phyloP scores from a whole-genome alignment of 2,797 vertebrate species.

The Cephalopachus bancanus region DNA sequence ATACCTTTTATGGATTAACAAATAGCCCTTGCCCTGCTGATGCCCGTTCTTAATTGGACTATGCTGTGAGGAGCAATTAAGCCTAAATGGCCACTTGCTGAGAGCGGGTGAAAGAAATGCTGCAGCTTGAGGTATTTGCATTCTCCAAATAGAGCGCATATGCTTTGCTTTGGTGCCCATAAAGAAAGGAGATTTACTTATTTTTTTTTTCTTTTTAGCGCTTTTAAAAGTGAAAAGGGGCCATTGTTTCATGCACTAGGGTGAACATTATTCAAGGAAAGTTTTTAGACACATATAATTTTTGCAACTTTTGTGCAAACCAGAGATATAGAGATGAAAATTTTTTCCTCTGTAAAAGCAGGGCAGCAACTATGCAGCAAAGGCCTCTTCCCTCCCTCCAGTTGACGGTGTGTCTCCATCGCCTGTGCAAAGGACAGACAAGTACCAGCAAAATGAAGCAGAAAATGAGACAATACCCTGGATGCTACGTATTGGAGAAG shows the following conservation, averaged over 20 bases:
- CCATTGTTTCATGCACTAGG: slow-evolving; percentile 56
- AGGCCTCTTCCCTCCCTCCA: neutral
- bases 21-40: slow-evolving; percentile 85
- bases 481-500: neutral
- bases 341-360: slow-evolving; percentile 63
- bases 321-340: slow-evolving; percentile 44
- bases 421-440: slow-evolving; percentile 2
- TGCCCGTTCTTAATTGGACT: slow-evolving; percentile 87
- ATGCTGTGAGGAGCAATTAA: slow-evolving; percentile 87
- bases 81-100: slow-evolving; percentile 88
- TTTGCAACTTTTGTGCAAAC: slow-evolving; percentile 64
- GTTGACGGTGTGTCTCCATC: neutral
- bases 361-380: neutral
- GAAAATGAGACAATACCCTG: slow-evolving; percentile 56
- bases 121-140: slow-evolving; percentile 77
- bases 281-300: slow-evolving; percentile 59
- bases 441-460: slow-evolving; percentile 21
- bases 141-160: slow-evolving; percentile 82
- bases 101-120: slow-evolving; percentile 84
- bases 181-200: slow-evolving; percentile 78
- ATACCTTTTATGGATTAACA: slow-evolving; percentile 88
- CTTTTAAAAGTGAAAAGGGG: slow-evolving; percentile 72
- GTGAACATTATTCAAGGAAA: slow-evolving; percentile 66
- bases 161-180: slow-evolving; percentile 74
- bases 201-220: neutral